These are phyloP conservation scores for Graphium colonna DNA, from an alignment of 2,888 invertebrate species.

Conservation along the genomic window DNA sequence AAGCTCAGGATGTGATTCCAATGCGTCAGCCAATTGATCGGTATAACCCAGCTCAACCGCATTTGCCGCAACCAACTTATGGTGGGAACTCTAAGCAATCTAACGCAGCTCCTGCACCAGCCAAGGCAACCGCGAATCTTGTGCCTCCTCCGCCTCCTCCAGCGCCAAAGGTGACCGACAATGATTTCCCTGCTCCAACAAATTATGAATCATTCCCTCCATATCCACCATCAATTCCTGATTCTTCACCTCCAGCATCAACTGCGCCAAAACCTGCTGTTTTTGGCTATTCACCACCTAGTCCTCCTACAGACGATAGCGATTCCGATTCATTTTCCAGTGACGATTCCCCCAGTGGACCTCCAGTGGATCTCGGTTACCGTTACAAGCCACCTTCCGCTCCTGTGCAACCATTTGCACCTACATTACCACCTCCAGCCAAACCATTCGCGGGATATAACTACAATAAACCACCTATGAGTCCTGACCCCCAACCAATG, in stretches of 20 bases:
- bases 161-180: conserved; percentile 45
- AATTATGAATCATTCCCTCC: conserved; percentile 71
- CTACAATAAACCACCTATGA: conserved; percentile 57
- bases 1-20: conserved; percentile 56
- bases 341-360: conserved; percentile 38
- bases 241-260: conserved; percentile 27
- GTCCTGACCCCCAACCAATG: conserved; percentile 40
- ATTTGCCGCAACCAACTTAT: conserved; percentile 58
- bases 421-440: conserved; percentile 48
- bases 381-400: conserved; percentile 54
- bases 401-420: conserved; percentile 41
- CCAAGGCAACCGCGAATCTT: conserved; percentile 51
- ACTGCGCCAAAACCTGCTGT: conserved; percentile 32
- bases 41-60: conserved; percentile 75
- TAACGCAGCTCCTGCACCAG: conserved; percentile 35
- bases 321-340: conserved; percentile 38
- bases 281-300: conserved; percentile 24
- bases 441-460: conserved; percentile 59
- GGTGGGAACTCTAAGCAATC: conserved; percentile 58
- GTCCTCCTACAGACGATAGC: conserved; percentile 21
- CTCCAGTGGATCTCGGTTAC: conserved; percentile 50
- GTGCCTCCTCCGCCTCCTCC: conserved; percentile 63
- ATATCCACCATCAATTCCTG: conserved; percentile 43
- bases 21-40: conserved; percentile 57
- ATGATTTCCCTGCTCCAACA: conserved; percentile 56